Evolutionary conservation across 1,140 invertebrate species (phyloP), one percentile per base, ranked within the genome.

Genomic region (Cylas formicarius): DNA sequence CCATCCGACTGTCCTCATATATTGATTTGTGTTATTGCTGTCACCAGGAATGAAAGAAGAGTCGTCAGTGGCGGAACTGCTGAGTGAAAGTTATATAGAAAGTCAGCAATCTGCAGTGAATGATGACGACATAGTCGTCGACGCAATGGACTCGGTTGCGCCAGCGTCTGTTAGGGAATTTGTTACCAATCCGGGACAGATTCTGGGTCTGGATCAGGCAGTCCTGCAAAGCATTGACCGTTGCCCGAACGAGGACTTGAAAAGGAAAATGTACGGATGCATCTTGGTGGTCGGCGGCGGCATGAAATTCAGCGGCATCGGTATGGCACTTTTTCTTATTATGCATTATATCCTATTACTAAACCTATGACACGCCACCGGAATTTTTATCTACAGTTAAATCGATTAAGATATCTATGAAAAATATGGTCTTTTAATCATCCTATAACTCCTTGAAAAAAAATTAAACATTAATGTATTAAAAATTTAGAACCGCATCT

Each of bases 241-340:
- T 58, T 94, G 90, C 70, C 77, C 77, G 3, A 82, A 73, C 17
- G 91, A 94, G 47, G 92, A 97, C 52, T 67, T 94, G 23, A 94
- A 93, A 68, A 72, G 86, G 14, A 90, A 92, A 70, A 93, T 97
- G 90, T 95, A 92, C 58, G 88, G 84, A 38, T 90, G 84, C 59
- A 87, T 97, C 49, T 68, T 97, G 8, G 76, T 97, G 0, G 88
- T 96, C 20, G 91, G 92, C 14, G 89, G 90, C 11, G 87, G 86
- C 11, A 83, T 90, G 57, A 91, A 92, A 67, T 82, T 95, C 57
- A 76, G 81, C 43, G 90, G 90, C 4, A 77, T 93, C 14, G 46
- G 37, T 47, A 44, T 13, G 16, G 8, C 8, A 11, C 2, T n/a
- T 21, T n/a, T 10, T 36, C 19, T 19, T n/a, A n/a, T 36, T 36